Evolutionary conservation across 2,797 vertebrate genomes (phyloP), one percentile per base, ranked within the genome.

Genomic region (Somateria mollissima): DNA sequence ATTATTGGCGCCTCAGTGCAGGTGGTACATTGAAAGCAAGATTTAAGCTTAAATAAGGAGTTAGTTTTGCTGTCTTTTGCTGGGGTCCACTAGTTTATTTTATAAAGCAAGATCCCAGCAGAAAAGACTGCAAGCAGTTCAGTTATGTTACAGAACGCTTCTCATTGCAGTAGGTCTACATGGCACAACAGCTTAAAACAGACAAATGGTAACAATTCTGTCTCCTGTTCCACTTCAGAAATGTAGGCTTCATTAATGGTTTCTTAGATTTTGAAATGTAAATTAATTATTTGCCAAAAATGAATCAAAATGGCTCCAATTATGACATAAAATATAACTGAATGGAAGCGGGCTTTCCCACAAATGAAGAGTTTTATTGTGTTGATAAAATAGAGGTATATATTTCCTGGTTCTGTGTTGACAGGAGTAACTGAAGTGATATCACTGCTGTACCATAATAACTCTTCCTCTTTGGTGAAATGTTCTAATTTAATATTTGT

Each of bases 401-500:
- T 69, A 27, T 66, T 76, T 56, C 6, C 18, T 74, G 14, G 39
- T 77, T 49, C 25, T 64, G 0, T 34, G 36, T 24, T 57, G 36
- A 32, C 37, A 66, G 17, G 18, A 75, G 6, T 27, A 90, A 53
- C 21, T 84, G 4, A 66, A 72, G 43, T 30, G 36, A 27, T 57
- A 6, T 3, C 3, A 20, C n/a, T 66, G 4, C 5, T 53, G 28
- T 39, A 34, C 17, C 13, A 2, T 15, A 39, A 76, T n/a, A 20
- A 49, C 8, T 69, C 14, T 69, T 80, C 20, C 6, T 27, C 10
- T 0, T 56, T 62, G 32, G 25, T 80, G 53, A 94, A 78, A 13
- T 27, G 34, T 37, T 91, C 36, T 28, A n/a, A 90, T 64, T 88
- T 79, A 32, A 17, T 53, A 96, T 77, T 80, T 90, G 77, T 96